Evolutionary conservation across 2,797 vertebrate species (phyloP), one percentile per base, ranked within the genome.

Genomic region (Furcifer pardalis): DNA sequence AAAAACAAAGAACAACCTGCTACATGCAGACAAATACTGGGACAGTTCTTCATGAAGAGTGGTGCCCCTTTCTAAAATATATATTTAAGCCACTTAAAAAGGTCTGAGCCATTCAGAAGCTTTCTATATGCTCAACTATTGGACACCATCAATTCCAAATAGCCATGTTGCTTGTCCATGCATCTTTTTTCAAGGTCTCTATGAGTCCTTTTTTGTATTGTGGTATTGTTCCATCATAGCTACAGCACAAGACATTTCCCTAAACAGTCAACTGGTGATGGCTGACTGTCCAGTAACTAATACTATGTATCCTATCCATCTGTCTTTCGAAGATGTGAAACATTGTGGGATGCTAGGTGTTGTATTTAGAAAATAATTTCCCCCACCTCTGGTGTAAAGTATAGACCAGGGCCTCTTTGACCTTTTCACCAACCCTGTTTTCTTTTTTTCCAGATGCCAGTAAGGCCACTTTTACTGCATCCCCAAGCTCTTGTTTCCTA

Each of bases 401-500:
- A 0, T 82, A 32, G 32, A 6, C 3, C 46, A 21, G 2, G 23
- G 49, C 72, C 4, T 40, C 0, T 46, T 74, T 84, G 63, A 52
- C 23, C n/a, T 10, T 69, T 21, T 2, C 23, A 84, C 56, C 19
- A n/a, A n/a, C 86, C 90, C 86, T 85, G 4, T 21, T 79, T 92
- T 93, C 12, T 40, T 60, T 86, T n/a, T 81, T 95, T 95, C 84
- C 93, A 99, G 98, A 98, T 93, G 98, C 97, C 69, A 99, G 98
- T 94, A 99, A 99, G 96, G 98, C 98, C 3, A 96, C 98, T 4
- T 98, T 99, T 91, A 97, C 96, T 0, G 99, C 98, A n/a, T 99
- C 98, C 15, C 98, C 99, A 0, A 99, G 98, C 90, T 99, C 99
- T 82, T 99, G 99, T 92, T 99, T 99, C 92, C 93, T 99, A 66